Evolutionary conservation across 1,140 invertebrate genomes (phyloP).

Genomic region (Pissodes strobi): DNA sequence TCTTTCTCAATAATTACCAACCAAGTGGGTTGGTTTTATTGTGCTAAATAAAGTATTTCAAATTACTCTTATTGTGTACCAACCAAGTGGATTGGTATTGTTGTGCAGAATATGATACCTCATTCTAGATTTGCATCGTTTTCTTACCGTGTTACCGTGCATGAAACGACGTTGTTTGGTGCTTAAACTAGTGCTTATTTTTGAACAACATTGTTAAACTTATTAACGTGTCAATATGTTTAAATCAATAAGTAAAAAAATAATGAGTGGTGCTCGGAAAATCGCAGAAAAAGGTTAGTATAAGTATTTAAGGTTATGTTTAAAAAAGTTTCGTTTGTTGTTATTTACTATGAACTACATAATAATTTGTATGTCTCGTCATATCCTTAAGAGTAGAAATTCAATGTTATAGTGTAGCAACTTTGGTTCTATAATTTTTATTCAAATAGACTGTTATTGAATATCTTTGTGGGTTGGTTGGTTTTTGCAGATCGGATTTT

Average conservation of each 20-base stretch:
- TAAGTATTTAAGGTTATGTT: conserved; percentile 5
- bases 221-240: conserved; percentile 6
- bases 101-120: no score
- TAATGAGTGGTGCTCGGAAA: conserved; percentile 4
- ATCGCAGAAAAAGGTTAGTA: conserved; percentile 5
- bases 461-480: conserved; percentile 1
- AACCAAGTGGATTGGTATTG: no score
- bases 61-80: no score
- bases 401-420: conserved; percentile 4
- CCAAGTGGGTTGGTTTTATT: no score
- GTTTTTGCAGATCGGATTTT: conserved; percentile 2
- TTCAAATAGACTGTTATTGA: neutral
- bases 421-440: neutral
- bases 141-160: no score
- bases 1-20: no score
- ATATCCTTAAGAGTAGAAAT: neutral
- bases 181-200: no score
- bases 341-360: neutral
- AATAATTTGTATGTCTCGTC: neutral
- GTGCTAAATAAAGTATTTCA: no score
- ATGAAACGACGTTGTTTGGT: no score
- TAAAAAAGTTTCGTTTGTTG: neutral
- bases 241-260: conserved; percentile 2
- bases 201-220: conserved; percentile 1
- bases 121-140: no score